These are phyloP conservation scores for Tenrec ecaudatus DNA, from an alignment of 2,113 vertebrate species.

Conservation along the genomic window DNA sequence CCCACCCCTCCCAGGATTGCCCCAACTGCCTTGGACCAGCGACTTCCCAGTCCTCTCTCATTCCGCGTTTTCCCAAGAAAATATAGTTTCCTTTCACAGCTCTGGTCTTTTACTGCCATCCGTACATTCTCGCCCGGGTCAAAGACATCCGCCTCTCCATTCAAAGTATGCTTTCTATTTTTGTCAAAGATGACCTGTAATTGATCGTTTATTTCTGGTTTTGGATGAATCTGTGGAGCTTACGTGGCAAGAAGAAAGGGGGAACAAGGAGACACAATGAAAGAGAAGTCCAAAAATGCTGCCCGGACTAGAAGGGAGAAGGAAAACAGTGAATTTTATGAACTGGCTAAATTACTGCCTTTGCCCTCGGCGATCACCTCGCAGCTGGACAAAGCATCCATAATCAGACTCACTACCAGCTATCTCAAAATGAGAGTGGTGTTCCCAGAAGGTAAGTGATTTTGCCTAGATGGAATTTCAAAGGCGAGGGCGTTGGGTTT, in stretches of 20 bases:
- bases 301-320: slow-evolving; percentile 98
- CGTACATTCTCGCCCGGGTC: background rate
- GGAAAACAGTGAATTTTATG: slow-evolving; percentile 99
- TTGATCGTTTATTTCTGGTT: slow-evolving; percentile 80
- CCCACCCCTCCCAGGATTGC: slow-evolving; percentile 53
- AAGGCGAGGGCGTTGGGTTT: background rate
- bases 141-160: slow-evolving; percentile 70
- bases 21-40: slow-evolving; percentile 74
- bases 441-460: slow-evolving; percentile 95
- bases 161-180: slow-evolving; percentile 64
- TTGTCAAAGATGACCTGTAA: slow-evolving; percentile 69
- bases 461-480: slow-evolving; percentile 66
- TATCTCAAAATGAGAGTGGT: slow-evolving; percentile 99
- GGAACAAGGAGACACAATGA: slow-evolving; percentile 91
- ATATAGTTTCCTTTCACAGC: background rate
- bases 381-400: slow-evolving; percentile 99
- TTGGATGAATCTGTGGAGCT: slow-evolving; percentile 89
- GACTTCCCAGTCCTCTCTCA: slow-evolving; percentile 1
- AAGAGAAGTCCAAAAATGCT: slow-evolving; percentile 99
- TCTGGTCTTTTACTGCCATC: slow-evolving; percentile 47
- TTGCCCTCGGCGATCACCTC: slow-evolving; percentile 99
- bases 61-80: slow-evolving; percentile 68
- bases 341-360: slow-evolving; percentile 98
- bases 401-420: slow-evolving; percentile 98
- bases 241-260: slow-evolving; percentile 83